Evolutionary conservation across 2,888 invertebrate species (phyloP).

Genomic region (Neocrepidodera transversa): DNA sequence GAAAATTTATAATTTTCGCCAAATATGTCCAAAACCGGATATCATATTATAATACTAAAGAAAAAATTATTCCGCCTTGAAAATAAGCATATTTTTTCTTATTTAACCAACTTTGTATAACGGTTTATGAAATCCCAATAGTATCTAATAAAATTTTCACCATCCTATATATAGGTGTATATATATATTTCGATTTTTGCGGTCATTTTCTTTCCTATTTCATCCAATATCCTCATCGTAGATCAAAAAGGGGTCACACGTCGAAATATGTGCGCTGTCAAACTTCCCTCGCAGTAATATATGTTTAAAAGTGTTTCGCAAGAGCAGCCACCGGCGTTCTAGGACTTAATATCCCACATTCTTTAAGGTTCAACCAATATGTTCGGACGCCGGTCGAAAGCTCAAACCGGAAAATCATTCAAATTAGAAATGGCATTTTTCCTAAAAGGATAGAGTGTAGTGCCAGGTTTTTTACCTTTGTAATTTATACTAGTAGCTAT

Average conservation of each 20-base stretch:
- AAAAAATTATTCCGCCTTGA: no score
- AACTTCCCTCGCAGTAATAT: conserved; percentile 21
- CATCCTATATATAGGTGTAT: no score
- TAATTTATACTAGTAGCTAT: conserved; percentile 1
- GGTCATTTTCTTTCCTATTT: neutral
- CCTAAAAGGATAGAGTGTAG: neutral
- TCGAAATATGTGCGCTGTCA: conserved; percentile 28
- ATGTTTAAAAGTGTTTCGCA: conserved; percentile 23
- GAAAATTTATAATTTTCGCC: no score
- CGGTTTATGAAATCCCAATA: no score
- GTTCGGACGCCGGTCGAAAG: conserved; percentile 8
- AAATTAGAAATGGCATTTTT: conserved; percentile 19
- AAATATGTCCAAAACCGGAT: no score
- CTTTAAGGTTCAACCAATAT: conserved; percentile 16
- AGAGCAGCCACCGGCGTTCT: conserved; percentile 4
- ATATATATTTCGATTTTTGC: neutral
- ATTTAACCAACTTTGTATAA: no score
- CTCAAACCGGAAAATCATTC: conserved; percentile 23
- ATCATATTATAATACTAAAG: no score
- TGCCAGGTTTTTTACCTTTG: neutral
- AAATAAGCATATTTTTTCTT: no score
- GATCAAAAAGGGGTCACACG: conserved; percentile 22
- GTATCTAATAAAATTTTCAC: no score
- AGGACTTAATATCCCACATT: conserved; percentile 9
- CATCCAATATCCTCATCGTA: neutral